Percentiles rank a stretch among this genome's conserved stretches.
phyloP scores from a whole-genome alignment of 2,113 vertebrate genomes.

The Ifrita kowaldi region DNA sequence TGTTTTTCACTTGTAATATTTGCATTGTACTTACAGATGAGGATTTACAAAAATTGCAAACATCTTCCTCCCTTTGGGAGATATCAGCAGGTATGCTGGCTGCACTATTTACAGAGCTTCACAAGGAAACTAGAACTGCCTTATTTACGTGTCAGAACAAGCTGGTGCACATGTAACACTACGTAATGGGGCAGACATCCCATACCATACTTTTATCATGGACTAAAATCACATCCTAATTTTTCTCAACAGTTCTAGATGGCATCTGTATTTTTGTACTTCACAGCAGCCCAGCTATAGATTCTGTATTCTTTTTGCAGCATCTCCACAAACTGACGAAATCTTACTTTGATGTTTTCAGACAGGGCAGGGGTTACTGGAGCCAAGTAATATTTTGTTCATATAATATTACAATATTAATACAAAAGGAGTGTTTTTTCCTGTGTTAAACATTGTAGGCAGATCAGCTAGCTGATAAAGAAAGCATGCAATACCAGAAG shows the following conservation, averaged over 20 bases:
- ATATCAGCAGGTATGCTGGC: not conserved
- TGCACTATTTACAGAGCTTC: not conserved
- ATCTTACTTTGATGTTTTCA: not conserved
- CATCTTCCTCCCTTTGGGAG: not conserved
- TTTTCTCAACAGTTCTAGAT: not conserved
- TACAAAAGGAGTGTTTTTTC: not conserved
- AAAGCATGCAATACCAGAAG: not conserved
- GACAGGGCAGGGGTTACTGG: not conserved
- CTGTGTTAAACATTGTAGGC: not conserved
- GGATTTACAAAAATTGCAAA: not conserved
- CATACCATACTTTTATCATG: not conserved
- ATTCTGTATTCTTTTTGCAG: not conserved
- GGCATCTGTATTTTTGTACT: not conserved
- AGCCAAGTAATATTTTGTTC: not conserved
- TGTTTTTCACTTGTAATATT: not conserved
- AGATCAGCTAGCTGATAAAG: not conserved
- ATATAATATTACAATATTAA: not conserved
- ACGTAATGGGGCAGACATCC: not conserved
- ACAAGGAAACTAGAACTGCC: not conserved
- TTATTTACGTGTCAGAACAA: slow-evolving; percentile 1
- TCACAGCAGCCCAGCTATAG: not conserved
- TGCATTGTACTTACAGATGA: not conserved
- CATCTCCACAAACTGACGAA: not conserved
- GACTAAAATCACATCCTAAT: not conserved
- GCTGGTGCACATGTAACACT: not conserved